These are phyloP conservation scores for Tragelaphus scriptus DNA, from an alignment of 2,113 vertebrate genomes.

Conservation along the genomic window DNA sequence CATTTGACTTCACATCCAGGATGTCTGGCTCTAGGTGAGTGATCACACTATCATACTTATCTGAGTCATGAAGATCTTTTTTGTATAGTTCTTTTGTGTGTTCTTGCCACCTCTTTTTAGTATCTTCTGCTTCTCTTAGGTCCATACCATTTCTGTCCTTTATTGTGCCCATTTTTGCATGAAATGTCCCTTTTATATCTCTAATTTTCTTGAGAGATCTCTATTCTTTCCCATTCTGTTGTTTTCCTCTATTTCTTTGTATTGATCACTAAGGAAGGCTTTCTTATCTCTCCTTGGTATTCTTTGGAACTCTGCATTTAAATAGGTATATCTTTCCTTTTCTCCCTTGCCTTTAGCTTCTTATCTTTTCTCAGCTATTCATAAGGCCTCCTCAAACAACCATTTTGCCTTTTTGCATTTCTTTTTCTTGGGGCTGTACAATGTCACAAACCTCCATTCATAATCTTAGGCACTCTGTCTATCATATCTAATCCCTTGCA, in stretches of 20 bases:
- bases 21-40: background rate
- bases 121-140: background rate
- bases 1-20: too few species aligned
- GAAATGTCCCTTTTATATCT: background rate
- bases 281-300: background rate
- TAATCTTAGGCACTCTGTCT: background rate
- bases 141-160: background rate
- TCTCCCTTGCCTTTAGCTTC: background rate
- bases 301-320: background rate
- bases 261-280: background rate
- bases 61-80: background rate
- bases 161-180: background rate
- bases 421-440: background rate
- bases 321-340: background rate
- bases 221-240: background rate
- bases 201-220: background rate
- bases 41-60: background rate
- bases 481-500: background rate
- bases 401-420: background rate
- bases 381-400: background rate
- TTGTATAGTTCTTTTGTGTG: background rate
- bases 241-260: background rate
- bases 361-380: background rate
- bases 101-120: background rate
- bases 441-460: background rate